Conservation (phyloP, 53 echinoderm and acorn worm genomes). For the Crossaster papposus region DNA sequence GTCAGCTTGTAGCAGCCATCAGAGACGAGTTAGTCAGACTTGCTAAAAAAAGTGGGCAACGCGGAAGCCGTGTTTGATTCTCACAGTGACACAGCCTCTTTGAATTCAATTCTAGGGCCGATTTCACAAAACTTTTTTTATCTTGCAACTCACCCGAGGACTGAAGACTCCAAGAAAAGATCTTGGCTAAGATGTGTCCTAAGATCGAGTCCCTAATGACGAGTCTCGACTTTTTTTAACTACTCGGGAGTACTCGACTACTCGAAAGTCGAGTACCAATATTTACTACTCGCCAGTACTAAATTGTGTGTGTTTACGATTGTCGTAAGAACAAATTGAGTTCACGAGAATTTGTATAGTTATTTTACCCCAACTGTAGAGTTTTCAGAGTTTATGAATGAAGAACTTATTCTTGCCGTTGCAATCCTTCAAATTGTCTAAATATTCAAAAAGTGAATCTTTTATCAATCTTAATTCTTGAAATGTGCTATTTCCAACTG, state of each 20-base stretch:
- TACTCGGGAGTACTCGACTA: too few relatives aligned
- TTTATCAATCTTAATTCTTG: background rate
- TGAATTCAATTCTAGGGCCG: too few relatives aligned
- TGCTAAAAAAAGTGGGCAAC: conserved; percentile 42
- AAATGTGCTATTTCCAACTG: background rate
- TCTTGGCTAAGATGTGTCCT: too few relatives aligned
- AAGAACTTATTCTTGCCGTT: background rate
- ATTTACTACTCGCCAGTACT: background rate
- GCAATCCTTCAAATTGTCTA: background rate
- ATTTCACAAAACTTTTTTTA: too few relatives aligned
- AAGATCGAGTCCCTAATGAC: too few relatives aligned
- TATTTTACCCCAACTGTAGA: background rate
- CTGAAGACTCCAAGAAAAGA: too few relatives aligned
- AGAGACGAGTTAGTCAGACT: conserved; percentile 67
- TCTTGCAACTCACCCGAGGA: too few relatives aligned
- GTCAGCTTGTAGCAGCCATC: conserved; percentile 51
- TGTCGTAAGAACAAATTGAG: background rate
- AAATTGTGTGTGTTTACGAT: background rate
- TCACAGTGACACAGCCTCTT: too few relatives aligned
- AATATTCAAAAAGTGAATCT: background rate
- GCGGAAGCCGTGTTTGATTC: conserved; percentile 4
- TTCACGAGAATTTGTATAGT: background rate
- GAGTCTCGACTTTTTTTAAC: too few relatives aligned
- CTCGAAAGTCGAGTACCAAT: too few relatives aligned
- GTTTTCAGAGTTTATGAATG: background rate